phyloP scores from a whole-genome alignment of 2,113 vertebrate species.

The Verasper variegatus region DNA sequence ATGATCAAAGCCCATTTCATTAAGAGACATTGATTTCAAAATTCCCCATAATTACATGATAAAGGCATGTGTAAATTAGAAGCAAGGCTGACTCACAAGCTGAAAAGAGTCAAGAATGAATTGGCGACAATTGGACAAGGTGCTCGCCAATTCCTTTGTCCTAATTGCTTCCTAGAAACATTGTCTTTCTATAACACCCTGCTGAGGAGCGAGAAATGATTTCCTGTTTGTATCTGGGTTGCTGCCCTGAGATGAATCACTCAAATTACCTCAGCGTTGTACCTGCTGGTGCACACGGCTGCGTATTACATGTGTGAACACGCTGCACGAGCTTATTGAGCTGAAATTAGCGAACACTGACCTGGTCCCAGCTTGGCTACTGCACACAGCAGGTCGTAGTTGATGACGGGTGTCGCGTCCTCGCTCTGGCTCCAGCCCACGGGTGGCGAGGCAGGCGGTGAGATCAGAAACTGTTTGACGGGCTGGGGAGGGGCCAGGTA shows the following conservation, averaged over 20 bases:
- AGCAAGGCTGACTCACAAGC: background rate
- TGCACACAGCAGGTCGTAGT: conserved; percentile 96
- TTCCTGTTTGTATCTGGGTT: conserved; percentile 29
- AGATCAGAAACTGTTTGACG: conserved; percentile 96
- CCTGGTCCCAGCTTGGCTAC: conserved; percentile 97
- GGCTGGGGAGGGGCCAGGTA: conserved; percentile 94
- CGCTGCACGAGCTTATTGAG: background rate
- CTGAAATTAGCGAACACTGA: conserved; percentile 61
- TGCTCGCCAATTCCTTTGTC: background rate
- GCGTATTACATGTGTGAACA: background rate
- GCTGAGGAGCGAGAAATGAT: conserved; percentile 28
- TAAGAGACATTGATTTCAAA: background rate
- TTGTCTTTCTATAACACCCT: background rate
- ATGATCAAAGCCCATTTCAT: background rate
- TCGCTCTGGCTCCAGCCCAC: conserved; percentile 97
- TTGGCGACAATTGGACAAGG: conserved; percentile 2
- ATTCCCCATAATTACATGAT: conserved; percentile 1
- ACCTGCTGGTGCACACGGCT: background rate
- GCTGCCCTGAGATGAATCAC: background rate
- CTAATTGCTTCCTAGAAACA: conserved; percentile 23
- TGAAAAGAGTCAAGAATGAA: conserved; percentile 4
- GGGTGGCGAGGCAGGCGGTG: conserved; percentile 93
- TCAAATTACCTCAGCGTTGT: background rate
- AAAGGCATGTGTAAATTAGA: background rate
- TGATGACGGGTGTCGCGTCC: conserved; percentile 92